Conservation (phyloP, 2,888 invertebrate genomes). For the Limnephilus marmoratus region DNA sequence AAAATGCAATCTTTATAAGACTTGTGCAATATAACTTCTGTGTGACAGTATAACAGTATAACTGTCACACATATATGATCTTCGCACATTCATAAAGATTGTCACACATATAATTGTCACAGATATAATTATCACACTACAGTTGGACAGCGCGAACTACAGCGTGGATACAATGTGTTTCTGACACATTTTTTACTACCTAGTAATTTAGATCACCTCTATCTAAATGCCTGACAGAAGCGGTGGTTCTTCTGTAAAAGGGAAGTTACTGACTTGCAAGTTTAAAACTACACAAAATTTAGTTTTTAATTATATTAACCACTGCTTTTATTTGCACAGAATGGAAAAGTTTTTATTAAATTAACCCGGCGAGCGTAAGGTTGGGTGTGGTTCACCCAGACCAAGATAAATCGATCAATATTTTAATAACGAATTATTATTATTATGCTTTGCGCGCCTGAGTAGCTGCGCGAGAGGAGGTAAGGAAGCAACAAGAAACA, state of each 20-base stretch:
- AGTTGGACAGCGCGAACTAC: neutral
- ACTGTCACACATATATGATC: too few species aligned
- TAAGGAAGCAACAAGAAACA: too few species aligned
- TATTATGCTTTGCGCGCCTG: too few species aligned
- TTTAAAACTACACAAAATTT: neutral
- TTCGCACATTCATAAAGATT: too few species aligned
- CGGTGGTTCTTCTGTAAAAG: neutral
- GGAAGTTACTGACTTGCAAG: neutral
- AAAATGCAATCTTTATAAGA: neutral
- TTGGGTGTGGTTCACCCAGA: too few species aligned
- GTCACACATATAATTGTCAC: too few species aligned
- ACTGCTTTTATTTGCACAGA: neutral
- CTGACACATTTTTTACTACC: neutral
- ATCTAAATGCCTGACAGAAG: neutral
- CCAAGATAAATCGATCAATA: too few species aligned
- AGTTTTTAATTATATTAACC: neutral
- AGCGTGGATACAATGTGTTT: neutral
- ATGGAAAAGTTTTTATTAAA: neutral
- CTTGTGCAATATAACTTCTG: neutral
- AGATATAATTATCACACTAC: too few species aligned
- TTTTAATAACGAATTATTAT: too few species aligned
- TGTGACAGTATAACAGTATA: neutral
- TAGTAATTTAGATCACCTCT: too few species aligned
- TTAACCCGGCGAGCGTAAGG: too few species aligned
- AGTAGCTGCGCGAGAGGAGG: too few species aligned